Conservation (phyloP, 2,888 invertebrate genomes). For the Melipona bicolor region DNA sequence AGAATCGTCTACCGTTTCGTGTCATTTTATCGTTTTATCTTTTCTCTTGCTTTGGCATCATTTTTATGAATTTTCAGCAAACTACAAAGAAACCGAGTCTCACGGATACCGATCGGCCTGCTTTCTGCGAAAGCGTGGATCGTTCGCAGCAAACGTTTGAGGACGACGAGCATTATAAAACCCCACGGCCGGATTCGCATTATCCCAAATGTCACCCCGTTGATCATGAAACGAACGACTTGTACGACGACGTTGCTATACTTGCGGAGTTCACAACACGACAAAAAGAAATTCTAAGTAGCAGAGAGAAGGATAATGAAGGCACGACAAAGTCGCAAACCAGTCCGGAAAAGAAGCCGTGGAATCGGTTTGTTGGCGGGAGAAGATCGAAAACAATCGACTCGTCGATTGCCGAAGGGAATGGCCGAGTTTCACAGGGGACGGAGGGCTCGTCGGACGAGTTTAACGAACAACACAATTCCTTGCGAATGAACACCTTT, state of each 20-base stretch:
- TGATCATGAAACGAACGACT: conserved; percentile 64
- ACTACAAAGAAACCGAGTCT: background rate
- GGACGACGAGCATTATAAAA: conserved; percentile 77
- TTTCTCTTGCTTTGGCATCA: background rate
- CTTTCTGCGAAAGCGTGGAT: background rate
- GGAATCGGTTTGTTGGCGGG: conserved; percentile 76
- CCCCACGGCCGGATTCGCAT: conserved; percentile 66
- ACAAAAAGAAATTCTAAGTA: conserved; percentile 59
- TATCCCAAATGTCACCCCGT: conserved; percentile 21
- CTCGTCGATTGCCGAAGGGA: conserved; percentile 23
- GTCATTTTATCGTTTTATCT: background rate
- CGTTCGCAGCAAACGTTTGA: conserved; percentile 7
- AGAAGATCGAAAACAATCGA: conserved; percentile 53
- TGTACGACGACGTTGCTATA: conserved; percentile 80
- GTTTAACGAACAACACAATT: conserved; percentile 55
- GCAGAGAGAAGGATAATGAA: conserved; percentile 29
- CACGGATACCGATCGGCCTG: background rate
- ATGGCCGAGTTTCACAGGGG: conserved; percentile 36
- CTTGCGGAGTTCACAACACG: conserved; percentile 75
- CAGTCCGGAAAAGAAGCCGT: conserved; percentile 71
- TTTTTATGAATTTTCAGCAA: conserved; percentile 7
- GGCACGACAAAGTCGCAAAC: conserved; percentile 16
- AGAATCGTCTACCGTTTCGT: background rate
- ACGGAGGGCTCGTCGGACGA: conserved; percentile 51
- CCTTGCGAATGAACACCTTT: conserved; percentile 73